Base-by-base conservation (phyloP, 2,888 invertebrate species). In the Drosophila koepferae region DNA sequence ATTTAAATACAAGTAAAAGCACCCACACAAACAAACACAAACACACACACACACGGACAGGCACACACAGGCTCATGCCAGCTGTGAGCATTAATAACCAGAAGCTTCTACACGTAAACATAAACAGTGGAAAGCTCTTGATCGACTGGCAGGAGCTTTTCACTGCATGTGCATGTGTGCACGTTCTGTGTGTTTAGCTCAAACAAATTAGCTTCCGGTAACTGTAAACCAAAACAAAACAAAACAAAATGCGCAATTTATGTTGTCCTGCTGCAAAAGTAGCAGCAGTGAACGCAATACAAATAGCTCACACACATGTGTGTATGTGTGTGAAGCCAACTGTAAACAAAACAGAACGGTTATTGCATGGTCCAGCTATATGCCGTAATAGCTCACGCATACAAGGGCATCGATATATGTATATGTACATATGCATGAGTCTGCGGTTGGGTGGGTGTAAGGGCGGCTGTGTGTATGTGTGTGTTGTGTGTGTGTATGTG, bases 101-200 rank as follows among this genome's bases (percentile, higher is more conserved):
- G 63, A 79, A 76, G 74, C 68, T 61, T 55, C 58, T 16, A 48
- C 23, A 48, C 16, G 51, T 75, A 56, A 73, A 77, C 74, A 75
- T 59, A 75, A 75, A 67, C 67, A 60, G 51, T 58, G 31, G 5
- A 61, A 41, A 72, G 66, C 78, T 71, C 58, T 53, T 46, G 54
- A 48, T 46, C 16, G 28, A 16, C 18, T 16, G 23, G 23, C 38
- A 28, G 38, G 46, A 66, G 66, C 66, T 66, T 66, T 66, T n/a
- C 0, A 3, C 5, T 28, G 28, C 28, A 28, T 28, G 28, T 5
- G n/a, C 16, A 23, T 34, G 14, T 23, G 18, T 34, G 10, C 23
- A n/a, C 41, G 41, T 41, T n/a, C n/a, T 3, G 40, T 16, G 5
- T 54, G 23, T 23, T 28, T 18, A 28, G 1, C 38, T 23, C 40